These are phyloP conservation scores for Rhorus exstirpatorius DNA, from an alignment of 2,888 invertebrate species.

Conservation along the genomic window DNA sequence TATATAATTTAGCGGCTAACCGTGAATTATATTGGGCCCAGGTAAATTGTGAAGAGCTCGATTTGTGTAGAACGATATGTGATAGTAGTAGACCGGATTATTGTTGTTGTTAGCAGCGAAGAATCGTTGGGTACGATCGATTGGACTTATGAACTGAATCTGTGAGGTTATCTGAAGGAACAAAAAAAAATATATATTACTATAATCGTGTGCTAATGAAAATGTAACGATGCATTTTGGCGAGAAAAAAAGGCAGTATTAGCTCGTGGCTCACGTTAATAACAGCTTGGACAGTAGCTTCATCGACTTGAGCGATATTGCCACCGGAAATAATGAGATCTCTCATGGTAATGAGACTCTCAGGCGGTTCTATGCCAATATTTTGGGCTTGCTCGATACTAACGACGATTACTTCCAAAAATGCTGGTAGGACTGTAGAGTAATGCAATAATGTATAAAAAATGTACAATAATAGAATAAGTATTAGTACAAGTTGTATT, in stretches of 20 bases:
- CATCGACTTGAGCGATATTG: not conserved
- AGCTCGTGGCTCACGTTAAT: conserved; percentile 11
- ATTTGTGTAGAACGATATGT: no score
- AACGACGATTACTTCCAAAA: not conserved
- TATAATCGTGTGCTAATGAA: not conserved
- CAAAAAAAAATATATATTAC: no score
- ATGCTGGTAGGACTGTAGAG: not conserved
- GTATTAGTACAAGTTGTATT: no score
- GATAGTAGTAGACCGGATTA: conserved; percentile 68
- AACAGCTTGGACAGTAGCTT: not conserved
- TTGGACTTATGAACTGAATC: conserved; percentile 13
- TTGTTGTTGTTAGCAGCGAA: not conserved
- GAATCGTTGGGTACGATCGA: conserved; percentile 32
- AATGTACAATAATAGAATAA: not conserved
- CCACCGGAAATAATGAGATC: not conserved
- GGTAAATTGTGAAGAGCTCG: no score
- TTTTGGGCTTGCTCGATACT: not conserved
- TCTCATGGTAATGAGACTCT: not conserved
- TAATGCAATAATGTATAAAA: not conserved
- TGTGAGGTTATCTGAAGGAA: conserved; percentile 22
- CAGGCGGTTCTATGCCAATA: not conserved
- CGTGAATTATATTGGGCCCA: no score
- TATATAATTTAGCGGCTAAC: no score
- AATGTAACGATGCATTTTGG: not conserved
- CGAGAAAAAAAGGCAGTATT: not conserved